A percentile compares a stretch with the other conserved stretches of the same genome.
phyloP scores from a whole-genome alignment of 2,113 vertebrate genomes.

The Phaethornis superciliosus region DNA sequence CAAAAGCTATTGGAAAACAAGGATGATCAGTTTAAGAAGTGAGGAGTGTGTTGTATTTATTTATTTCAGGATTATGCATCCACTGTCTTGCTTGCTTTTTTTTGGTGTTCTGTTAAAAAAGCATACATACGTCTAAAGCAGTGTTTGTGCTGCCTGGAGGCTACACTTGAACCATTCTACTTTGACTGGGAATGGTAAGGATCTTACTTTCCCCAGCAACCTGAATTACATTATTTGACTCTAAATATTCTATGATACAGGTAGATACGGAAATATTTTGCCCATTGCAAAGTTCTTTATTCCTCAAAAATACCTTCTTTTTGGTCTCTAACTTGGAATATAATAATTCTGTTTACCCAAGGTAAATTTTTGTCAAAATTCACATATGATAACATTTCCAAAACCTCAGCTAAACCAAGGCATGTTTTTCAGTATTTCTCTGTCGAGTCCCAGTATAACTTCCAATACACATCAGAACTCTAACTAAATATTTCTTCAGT shows the following conservation, averaged over 20 bases:
- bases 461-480: background rate
- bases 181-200: background rate
- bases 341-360: background rate
- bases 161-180: background rate
- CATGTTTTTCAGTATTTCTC: background rate
- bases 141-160: background rate
- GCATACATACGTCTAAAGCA: background rate
- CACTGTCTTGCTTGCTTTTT: background rate
- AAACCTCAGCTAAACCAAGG: background rate
- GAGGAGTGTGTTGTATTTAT: background rate
- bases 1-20: background rate
- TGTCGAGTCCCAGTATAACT: background rate
- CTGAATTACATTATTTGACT: background rate
- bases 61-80: background rate
- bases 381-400: background rate
- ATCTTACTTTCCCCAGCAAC: background rate
- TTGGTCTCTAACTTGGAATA: background rate
- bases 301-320: background rate
- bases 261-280: background rate
- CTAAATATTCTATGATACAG: background rate
- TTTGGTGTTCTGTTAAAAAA: background rate
- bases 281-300: background rate
- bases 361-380: background rate
- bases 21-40: background rate
- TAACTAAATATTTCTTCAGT: background rate